Evolutionary conservation across 2,797 vertebrate genomes (phyloP), one percentile per base, ranked within the genome.

Genomic region (Gephyroberyx darwinii): DNA sequence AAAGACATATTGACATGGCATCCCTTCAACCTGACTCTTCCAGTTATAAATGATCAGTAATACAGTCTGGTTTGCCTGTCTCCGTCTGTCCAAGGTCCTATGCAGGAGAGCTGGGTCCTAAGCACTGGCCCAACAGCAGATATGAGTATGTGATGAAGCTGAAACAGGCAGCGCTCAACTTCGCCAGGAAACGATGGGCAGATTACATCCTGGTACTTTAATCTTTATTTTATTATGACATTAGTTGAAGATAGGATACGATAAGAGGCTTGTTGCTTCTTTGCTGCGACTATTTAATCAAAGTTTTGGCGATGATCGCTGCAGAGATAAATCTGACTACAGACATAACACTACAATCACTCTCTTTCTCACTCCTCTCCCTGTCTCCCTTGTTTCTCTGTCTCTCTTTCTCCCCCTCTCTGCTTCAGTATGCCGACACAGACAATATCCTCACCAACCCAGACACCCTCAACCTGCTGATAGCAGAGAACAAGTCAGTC

Each of bases 101-200:
- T 53, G 93, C 93, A 0, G 95, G 96, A 0, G 98, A 99, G 86
- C 61, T 94, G 0, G 95, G 97, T 7, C 97, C 98, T 17, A 99
- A 98, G 67, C 95, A 99, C 80, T 99, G 98, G 98, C 96, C 94
- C 0, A 93, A 93, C 65, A 93, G 91, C 78, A 94, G 98, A 77
- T 95, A 98, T 0, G 96, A 98, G 80, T 95, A 98, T 12, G 74
- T 99, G 78, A 99, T 99, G 98, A 97, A 93, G 86, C 90, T 99
- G 74, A 98, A 96, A 80, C 96, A 99, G 82, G 96, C 95, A 5
- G 97, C 96, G 0, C 91, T 99, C 35, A 92, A 90, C 88, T 98
- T 96, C 0, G 96, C 98, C 61, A 93, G 93, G 78, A 93, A 90
- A 78, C 94, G 90, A 81, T 94, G 88, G 85, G 97, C 98, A 0